Evolutionary conservation across 2,113 vertebrate species (phyloP).

Genomic region (Reinhardtius hippoglossoides): DNA sequence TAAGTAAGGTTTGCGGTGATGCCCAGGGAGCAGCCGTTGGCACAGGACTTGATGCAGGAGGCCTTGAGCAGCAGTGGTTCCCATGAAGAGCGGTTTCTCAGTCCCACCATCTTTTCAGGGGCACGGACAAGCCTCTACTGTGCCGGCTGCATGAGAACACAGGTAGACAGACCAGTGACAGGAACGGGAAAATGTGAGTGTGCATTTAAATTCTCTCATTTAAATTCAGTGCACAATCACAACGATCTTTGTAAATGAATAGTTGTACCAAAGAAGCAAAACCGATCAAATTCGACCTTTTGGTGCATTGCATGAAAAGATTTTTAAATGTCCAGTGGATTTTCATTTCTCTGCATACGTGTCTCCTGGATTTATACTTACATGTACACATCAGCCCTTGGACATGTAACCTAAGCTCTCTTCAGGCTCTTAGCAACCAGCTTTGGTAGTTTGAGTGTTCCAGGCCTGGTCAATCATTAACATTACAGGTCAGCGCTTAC

Average conservation of each 20-base stretch:
- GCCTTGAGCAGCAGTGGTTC: conserved; percentile 90
- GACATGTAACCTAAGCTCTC: conserved; percentile 50
- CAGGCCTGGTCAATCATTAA: conserved; percentile 80
- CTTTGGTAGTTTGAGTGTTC: conserved; percentile 47
- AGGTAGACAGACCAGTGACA: conserved; percentile 21
- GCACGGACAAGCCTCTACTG: conserved; percentile 18
- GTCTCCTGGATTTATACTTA: conserved; percentile 27
- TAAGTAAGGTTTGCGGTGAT: conserved; percentile 89
- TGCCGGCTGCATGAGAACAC: conserved; percentile 28
- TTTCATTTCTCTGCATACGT: background rate
- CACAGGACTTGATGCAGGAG: conserved; percentile 91
- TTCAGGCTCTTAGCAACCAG: conserved; percentile 78
- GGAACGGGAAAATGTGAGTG: conserved; percentile 44
- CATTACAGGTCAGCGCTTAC: conserved; percentile 56
- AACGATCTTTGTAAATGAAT: conserved; percentile 8
- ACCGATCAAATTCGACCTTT: background rate
- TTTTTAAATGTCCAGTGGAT: background rate
- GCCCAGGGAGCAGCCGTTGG: conserved; percentile 91
- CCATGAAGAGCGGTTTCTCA: conserved; percentile 91
- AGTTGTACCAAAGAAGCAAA: background rate
- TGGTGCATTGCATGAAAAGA: conserved; percentile 2
- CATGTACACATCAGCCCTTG: conserved; percentile 37
- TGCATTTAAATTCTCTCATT: conserved; percentile 60
- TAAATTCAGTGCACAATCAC: conserved; percentile 27
- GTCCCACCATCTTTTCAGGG: conserved; percentile 88